Percentiles rank a stretch among this genome's conserved stretches.
These are phyloP conservation scores for Plemyria rubiginata DNA, from an alignment of 2,888 invertebrate genomes.

Conservation along the genomic window DNA sequence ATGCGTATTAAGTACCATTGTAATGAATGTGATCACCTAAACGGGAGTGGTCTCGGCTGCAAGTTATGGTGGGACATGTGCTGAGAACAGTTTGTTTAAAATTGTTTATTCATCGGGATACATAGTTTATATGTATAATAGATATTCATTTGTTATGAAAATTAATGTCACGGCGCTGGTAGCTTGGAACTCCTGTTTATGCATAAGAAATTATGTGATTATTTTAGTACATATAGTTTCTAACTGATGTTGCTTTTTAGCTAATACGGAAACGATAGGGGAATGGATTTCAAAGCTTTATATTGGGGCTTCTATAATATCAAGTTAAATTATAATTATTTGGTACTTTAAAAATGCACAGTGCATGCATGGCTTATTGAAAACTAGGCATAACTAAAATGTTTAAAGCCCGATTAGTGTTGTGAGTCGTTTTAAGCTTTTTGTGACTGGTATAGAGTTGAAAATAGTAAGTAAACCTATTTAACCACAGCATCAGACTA, in stretches of 20 bases:
- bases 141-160: conserved; percentile 29
- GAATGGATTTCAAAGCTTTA: no score
- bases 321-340: no score
- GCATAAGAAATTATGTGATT: conserved; percentile 3
- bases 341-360: no score
- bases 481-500: conserved; percentile 5
- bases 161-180: conserved; percentile 24
- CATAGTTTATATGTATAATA: conserved; percentile 26
- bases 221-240: neutral
- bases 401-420: no score
- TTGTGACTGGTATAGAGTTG: neutral
- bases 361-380: no score
- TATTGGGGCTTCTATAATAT: no score
- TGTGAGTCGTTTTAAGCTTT: no score
- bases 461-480: neutral
- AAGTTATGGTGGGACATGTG: conserved; percentile 37
- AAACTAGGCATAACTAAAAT: no score
- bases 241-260: no score
- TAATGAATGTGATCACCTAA: conserved; percentile 65
- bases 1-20: conserved; percentile 71
- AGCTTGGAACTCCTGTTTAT: neutral
- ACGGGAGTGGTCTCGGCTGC: conserved; percentile 47
- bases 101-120: conserved; percentile 31
- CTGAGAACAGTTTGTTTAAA: conserved; percentile 33
- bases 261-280: no score